Conservation (phyloP, 2,888 invertebrate species). For the Euplagia quadripunctaria region DNA sequence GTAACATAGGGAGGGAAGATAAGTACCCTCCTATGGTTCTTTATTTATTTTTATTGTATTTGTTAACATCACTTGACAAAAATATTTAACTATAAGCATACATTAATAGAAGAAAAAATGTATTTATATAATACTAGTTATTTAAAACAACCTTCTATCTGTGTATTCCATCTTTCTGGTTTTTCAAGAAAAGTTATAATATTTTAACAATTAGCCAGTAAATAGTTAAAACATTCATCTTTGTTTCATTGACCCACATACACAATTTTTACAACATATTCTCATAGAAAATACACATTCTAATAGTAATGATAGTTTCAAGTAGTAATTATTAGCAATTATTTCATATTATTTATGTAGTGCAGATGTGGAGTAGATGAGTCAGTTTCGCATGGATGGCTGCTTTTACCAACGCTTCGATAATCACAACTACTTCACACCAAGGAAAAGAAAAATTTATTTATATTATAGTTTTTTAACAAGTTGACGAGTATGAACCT, state of each 20-base stretch:
- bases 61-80: too few relatives aligned
- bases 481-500: neutral
- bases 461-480: conserved; percentile 14
- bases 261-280: neutral
- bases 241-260: neutral
- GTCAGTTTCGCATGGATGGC: conserved; percentile 74
- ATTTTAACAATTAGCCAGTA: conserved; percentile 1
- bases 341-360: conserved; percentile 39
- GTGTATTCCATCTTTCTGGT: too few relatives aligned
- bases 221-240: neutral
- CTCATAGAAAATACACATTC: neutral
- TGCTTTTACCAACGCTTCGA: conserved; percentile 80
- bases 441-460: conserved; percentile 30
- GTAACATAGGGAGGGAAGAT: too few relatives aligned
- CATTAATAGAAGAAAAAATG: neutral
- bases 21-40: too few relatives aligned
- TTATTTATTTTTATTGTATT: too few relatives aligned
- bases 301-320: neutral
- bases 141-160: neutral
- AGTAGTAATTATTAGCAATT: conserved; percentile 32
- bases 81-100: too few relatives aligned
- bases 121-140: neutral
- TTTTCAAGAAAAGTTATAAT: neutral
- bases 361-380: conserved; percentile 57
- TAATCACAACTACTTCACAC: conserved; percentile 65